Base-by-base conservation (phyloP, 1,140 invertebrate genomes). In the Caenorhabditis remanei region DNA sequence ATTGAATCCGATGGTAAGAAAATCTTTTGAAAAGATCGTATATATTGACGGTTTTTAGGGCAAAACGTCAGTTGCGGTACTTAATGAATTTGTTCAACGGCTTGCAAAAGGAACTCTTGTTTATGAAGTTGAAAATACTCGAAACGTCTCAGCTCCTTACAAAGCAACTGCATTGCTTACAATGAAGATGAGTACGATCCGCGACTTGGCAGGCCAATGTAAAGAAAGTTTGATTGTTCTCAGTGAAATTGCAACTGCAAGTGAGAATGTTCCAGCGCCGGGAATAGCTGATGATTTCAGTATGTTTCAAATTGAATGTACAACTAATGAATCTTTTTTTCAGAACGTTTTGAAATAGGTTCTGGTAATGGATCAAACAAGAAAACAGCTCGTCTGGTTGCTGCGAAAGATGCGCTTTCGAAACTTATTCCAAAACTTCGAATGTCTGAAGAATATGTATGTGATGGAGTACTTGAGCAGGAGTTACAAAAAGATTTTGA, bases 61-160 rank as follows among this genome's bases (percentile, higher is more conserved):
- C 1, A 79, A 79, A 79, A 79, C 71, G 7, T 19, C 71, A 1
- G 71, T 79, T 7, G 71, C 71, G 8, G 71, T 79, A 24, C n/a
- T 79, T 46, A 79, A 79, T 53, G 71, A 79, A 16, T 79, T 79
- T 50, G 71, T 79, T 6, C 71, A 79, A 24, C 43, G 71, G 24
- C 71, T 79, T 53, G 71, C 71, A 9, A 79, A 79, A 50, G 71
- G 71, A 50, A 79, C 46, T 24, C 71, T 79, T 11, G 19, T 79
- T 24, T 79, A 79, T 50, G 46, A 79, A 50, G 19, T 79, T 11
- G 71, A 79, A 53, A 46, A 79, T 32, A 79, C 71, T 79, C 71
- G 71, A 8, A 79, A 79, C 24, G 46, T 79, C 21, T 24, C n/a
- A 19, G 9, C 11, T 14, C 71, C 71, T 11, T 79, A 79, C 24